Evolutionary conservation across 2,888 invertebrate genomes (phyloP), one percentile per base, ranked within the genome.

Genomic region (Laothoe populi): DNA sequence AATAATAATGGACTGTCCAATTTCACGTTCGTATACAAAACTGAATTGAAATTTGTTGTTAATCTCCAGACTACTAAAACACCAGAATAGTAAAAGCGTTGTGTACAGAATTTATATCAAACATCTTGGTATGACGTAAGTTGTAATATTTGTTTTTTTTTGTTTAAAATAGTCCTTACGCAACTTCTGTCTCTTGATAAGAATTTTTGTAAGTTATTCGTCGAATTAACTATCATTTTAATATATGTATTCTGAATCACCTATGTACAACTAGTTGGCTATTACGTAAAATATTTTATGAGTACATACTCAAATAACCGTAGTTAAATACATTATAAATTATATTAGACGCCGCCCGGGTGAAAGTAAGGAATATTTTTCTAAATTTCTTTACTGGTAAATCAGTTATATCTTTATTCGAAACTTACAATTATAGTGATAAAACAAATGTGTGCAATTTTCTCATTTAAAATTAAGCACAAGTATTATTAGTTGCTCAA

Each of bases 41-140:
- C 16, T 26, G 49, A 26, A n/a, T 26, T 31, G 8, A 31, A 49
- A 10, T 49, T n/a, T 31, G 26, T 24, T 48, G 49, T 31, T 35
- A n/a, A 26, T 49, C 10, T 31, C 11, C 19, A 4, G 16, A 35
- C 19, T 31, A 31, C 31, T 31, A 31, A 53, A 53, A 35, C 19
- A 35, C 35, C 19, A 11, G 19, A 31, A 35, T n/a, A 31, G 16
- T 21, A 11, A 35, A 35, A 31, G 31, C 35, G 35, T 53, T 31
- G 53, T 60, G 53, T 53, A 19, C 10, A 35, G 16, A 53, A 53
- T 21, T 35, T 53, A 10, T 35, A 53, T 60, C 60, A 66, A 57
- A 65, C 64, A 65, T 65, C 45, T 57, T 68, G 60, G 66, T 65
- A 66, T 65, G 64, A 53, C 19, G 19, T 53, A 53, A 53, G 10